Evolutionary conservation across 2,797 vertebrate genomes (phyloP).

Genomic region (Lindbergichthys nudifrons): DNA sequence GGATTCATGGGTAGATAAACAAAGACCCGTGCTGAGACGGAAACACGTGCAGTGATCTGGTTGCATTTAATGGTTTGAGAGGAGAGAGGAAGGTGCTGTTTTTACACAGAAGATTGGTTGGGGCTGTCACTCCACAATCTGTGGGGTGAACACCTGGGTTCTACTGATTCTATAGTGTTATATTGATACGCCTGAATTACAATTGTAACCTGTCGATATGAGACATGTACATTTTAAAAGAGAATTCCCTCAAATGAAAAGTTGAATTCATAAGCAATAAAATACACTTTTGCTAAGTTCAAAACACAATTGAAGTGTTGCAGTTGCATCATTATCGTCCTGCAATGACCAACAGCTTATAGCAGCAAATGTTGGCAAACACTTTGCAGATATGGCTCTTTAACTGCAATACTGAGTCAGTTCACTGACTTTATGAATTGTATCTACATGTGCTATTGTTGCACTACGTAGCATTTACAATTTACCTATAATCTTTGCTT

Average conservation of each 20-base stretch:
- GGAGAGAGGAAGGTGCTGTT: constrained; percentile 36
- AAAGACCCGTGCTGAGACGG: constrained; percentile 47
- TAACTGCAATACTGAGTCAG: neutral
- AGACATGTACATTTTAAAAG: constrained; percentile 1
- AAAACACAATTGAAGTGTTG: neutral
- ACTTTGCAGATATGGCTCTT: neutral
- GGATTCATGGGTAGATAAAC: constrained; percentile 68
- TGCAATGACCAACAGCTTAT: neutral
- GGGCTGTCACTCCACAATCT: constrained; percentile 36
- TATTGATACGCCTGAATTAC: neutral
- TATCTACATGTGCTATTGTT: no score
- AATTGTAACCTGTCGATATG: neutral
- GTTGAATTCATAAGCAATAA: neutral
- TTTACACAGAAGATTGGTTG: constrained; percentile 46
- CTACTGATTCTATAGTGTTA: neutral
- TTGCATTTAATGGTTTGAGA: constrained; percentile 48
- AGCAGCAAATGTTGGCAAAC: neutral
- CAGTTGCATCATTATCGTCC: neutral
- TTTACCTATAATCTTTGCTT: no score
- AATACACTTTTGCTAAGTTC: neutral
- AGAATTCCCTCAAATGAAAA: constrained; percentile 10
- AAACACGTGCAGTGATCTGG: constrained; percentile 50
- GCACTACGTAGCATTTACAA: no score
- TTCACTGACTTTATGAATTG: neutral
- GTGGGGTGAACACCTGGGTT: constrained; percentile 1